Base-by-base conservation (phyloP, 2,888 invertebrate species). In the Copidosoma aretas region DNA sequence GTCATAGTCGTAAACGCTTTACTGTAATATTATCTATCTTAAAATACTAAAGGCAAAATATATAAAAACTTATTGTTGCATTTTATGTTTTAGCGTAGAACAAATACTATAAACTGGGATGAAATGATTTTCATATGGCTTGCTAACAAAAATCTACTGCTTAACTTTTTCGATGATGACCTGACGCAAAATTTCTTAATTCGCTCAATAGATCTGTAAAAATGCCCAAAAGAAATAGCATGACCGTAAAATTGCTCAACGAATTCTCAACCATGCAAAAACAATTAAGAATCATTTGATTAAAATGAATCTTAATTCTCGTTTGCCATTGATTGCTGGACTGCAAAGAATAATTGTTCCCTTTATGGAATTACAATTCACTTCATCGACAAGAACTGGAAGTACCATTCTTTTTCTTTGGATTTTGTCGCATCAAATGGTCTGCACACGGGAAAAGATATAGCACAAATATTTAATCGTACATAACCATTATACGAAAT, bases 351-450 rank as follows among this genome's bases (percentile, higher is more conserved):
- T 65, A 71, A 68, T 32, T 73, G 67, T 68, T 72, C 72, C 41
- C 76, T 66, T 62, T 77, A 77, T 68, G 77, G 76, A 21, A 72
- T 78, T 17, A 78, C 76, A 22, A 58, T 57, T 15, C 75, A 78
- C 73, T 78, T 68, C 59, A 72, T 76, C 60, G 76, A 77, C 41
- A 22, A 73, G 5, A 54, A 71, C 21, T 78, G 74, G 74, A 69
- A 71, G 12, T 57, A 70, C 41, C 71, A 75, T 39, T 76, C 75
- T 41, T 52, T 74, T 21, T 72, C 73, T 32, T 56, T 77, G 43
- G 76, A 77, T 65, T 77, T 77, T 65, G 65, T 75, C 54, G 70
- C 73, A 51, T 19, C 51, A 10, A 51, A 67, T 24, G 74, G 77
- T 14, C 59, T 68, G 60, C 77, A 79, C 67, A 74, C 77, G 5